phyloP scores from a whole-genome alignment of 2,888 invertebrate species.

The Copidosoma aretas region DNA sequence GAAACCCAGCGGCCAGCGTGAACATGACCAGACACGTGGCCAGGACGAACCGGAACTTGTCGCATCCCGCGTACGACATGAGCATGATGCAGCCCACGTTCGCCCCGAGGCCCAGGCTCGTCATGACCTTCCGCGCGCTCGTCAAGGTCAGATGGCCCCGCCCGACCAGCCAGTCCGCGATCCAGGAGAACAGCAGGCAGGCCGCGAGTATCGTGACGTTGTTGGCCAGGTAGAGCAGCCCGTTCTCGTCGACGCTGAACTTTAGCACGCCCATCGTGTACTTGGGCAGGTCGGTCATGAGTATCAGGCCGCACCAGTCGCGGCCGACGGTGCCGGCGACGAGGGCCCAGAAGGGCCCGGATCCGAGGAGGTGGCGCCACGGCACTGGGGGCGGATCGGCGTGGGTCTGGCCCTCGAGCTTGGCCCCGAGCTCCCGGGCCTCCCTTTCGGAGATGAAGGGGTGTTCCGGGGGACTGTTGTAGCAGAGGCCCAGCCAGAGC shows the following conservation, averaged over 20 bases:
- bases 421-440: constrained; percentile 51
- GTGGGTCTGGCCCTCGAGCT: constrained; percentile 46
- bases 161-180: constrained; percentile 61
- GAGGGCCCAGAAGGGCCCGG: constrained; percentile 73
- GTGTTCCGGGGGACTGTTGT: constrained; percentile 58
- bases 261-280: constrained; percentile 53
- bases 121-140: constrained; percentile 62
- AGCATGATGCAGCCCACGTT: constrained; percentile 62
- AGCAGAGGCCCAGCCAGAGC: constrained; percentile 66
- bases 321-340: constrained; percentile 64
- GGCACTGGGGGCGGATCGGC: constrained; percentile 38
- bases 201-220: constrained; percentile 59
- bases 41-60: constrained; percentile 56
- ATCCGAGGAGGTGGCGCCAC: constrained; percentile 55
- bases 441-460: constrained; percentile 60
- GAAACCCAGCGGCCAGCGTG: constrained; percentile 57
- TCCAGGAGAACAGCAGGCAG: constrained; percentile 57
- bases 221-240: constrained; percentile 53
- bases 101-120: constrained; percentile 62
- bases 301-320: constrained; percentile 40
- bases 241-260: constrained; percentile 55
- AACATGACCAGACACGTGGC: constrained; percentile 58
- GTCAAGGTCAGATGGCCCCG: constrained; percentile 57
- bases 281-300: constrained; percentile 47
- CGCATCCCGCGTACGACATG: constrained; percentile 63